Base-by-base conservation (phyloP, 2,113 vertebrate species). In the Aplodontia rufa region DNA sequence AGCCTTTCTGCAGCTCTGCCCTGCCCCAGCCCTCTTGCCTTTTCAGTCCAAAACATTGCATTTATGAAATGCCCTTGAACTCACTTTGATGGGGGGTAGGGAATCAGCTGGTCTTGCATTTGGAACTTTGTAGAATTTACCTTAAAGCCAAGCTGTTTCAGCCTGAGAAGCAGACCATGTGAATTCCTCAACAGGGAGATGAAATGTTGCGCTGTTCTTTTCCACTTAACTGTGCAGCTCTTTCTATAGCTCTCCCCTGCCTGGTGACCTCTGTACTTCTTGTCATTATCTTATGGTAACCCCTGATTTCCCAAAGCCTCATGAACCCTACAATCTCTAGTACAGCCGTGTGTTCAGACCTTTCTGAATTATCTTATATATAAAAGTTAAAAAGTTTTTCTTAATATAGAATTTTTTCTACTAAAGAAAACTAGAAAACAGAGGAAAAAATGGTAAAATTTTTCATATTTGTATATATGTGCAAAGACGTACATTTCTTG, bases 381-480 rank as follows among this genome's bases (percentile, higher is more conserved):
- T 8, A 10, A 64, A 32, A 84, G 26, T 6, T 66, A 89, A 47
- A 66, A 64, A 37, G 12, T 28, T 86, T 72, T 17, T 91, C 26
- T 45, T 58, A 42, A 6, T 30, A 64, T 7, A 78, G 0, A 26
- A 47, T 20, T 35, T 45, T 87, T 69, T 78, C 30, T 26, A 69
- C 76, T 83, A 76, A 30, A 75, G 7, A 79, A 76, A 64, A 40
- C 2, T 45, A 3, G 51, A 76, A 87, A 85, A 80, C 6, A 80
- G 49, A 51, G n/a, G n/a, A n/a, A 32, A 87, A 79, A 68, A 24
- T 11, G 35, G 74, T 28, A 53, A 92, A 95, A 60, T 62, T 37
- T 11, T 35, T 85, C 10, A 83, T 71, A 32, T 71, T 1, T 26
- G 16, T 79, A 8, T 32, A 8, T 40, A 9, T 35, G 3, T 37